Conservation (phyloP, 2,888 invertebrate genomes). For the Torymus tubicola region DNA sequence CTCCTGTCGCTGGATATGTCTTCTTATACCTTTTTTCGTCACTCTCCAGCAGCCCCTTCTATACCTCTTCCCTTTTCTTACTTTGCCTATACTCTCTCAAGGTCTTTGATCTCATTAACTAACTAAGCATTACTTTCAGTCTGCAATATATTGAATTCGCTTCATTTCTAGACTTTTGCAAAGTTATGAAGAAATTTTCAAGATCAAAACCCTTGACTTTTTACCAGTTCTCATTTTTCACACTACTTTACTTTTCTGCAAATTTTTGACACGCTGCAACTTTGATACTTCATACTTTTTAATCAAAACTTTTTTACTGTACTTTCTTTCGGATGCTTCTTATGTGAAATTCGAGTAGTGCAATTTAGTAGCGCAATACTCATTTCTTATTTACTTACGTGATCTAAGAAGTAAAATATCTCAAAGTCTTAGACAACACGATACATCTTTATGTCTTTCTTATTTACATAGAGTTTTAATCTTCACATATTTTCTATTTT, state of each 20-base stretch:
- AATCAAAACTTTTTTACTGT: neutral
- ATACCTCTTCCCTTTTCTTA: neutral
- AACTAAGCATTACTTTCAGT: neutral
- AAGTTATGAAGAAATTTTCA: no score
- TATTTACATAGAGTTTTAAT: neutral
- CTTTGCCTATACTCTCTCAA: neutral
- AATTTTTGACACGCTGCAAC: neutral
- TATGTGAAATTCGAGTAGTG: conserved; percentile 20
- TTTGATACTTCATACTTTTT: conserved; percentile 23
- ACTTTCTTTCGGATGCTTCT: conserved; percentile 53
- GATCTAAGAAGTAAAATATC: neutral
- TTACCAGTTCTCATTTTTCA: conserved; percentile 1
- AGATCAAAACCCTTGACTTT: conserved; percentile 5
- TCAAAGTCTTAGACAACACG: conserved; percentile 19
- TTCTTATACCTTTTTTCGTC: neutral
- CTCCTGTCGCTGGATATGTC: conserved; percentile 17
- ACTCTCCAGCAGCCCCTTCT: neutral
- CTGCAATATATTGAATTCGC: no score
- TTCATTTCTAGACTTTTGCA: no score
- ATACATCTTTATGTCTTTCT: conserved; percentile 11
- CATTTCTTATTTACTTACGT: conserved; percentile 2
- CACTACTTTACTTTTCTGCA: neutral
- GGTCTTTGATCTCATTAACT: conserved; percentile 13
- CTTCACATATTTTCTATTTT: conserved; percentile 13
- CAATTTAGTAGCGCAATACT: conserved; percentile 29